Conservation (phyloP, 2,113 vertebrate species). For the Lonchura striata region DNA sequence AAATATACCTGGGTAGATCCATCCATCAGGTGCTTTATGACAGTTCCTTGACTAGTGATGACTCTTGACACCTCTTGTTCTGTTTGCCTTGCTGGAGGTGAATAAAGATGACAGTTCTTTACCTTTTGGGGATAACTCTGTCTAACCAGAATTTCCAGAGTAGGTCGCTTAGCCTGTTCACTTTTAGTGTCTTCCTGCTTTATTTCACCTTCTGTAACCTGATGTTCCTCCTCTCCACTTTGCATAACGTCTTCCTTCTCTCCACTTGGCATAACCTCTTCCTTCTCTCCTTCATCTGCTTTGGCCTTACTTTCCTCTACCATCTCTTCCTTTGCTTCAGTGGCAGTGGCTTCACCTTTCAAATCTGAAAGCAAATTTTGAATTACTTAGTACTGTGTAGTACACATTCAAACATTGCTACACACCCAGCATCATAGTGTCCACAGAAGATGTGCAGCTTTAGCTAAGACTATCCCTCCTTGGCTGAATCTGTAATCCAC, state of each 20-base stretch:
- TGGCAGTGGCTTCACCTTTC: background rate
- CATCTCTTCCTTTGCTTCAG: background rate
- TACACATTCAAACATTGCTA: background rate
- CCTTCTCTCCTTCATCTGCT: background rate
- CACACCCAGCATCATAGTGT: background rate
- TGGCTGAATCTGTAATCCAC: background rate
- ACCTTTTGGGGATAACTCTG: slow-evolving; percentile 80
- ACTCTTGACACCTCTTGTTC: slow-evolving; percentile 82
- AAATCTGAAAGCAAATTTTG: background rate
- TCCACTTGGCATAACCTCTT: background rate
- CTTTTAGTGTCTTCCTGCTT: background rate
- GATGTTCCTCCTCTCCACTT: background rate
- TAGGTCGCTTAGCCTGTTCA: background rate
- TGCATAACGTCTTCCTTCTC: background rate
- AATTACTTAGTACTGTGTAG: background rate
- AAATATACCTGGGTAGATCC: slow-evolving; percentile 84
- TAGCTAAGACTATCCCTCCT: background rate
- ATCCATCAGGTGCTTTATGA: slow-evolving; percentile 84
- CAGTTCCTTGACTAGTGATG: slow-evolving; percentile 83
- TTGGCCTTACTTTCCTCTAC: background rate
- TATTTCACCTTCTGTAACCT: background rate
- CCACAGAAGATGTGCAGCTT: background rate
- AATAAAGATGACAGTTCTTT: slow-evolving; percentile 54
- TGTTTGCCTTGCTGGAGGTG: background rate
- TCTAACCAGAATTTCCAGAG: slow-evolving; percentile 76